phyloP scores from a whole-genome alignment of 1,140 invertebrate species.

The Aphelinus certus region DNA sequence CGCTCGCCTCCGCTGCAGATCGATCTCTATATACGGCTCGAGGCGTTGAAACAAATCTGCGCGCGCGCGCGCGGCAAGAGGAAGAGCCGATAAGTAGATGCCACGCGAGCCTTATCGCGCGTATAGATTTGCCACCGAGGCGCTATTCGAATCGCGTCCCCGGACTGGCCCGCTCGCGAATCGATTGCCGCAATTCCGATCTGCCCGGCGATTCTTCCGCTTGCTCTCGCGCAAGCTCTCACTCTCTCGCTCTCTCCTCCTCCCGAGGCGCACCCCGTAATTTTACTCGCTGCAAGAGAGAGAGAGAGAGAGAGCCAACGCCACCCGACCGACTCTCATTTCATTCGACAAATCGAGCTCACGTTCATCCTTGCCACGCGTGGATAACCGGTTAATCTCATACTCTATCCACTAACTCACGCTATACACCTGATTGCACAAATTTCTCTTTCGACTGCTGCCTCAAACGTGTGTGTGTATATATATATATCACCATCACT shows the following conservation, averaged over 20 bases:
- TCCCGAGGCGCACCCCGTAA: too few species aligned
- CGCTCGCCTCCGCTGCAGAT: background rate
- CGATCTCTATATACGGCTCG: background rate
- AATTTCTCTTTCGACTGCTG: too few species aligned
- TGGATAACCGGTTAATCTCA: background rate
- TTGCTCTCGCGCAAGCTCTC: background rate
- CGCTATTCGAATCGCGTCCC: too few species aligned
- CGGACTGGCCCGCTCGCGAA: background rate
- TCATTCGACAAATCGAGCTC: background rate
- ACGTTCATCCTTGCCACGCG: background rate
- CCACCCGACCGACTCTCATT: background rate
- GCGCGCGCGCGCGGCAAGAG: too few species aligned
- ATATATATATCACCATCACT: too few species aligned
- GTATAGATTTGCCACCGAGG: background rate
- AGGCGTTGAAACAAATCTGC: slow-evolving; percentile 15
- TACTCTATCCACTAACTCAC: background rate
- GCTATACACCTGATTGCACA: too few species aligned
- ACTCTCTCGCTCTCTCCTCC: too few species aligned
- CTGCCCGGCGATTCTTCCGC: background rate
- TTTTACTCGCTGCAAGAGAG: background rate
- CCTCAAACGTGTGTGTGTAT: too few species aligned
- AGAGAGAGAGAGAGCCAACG: background rate
- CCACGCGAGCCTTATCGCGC: background rate
- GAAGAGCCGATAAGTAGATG: too few species aligned
- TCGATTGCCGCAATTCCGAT: slow-evolving; percentile 7